Conservation (phyloP, 1,140 invertebrate species). For the Brachionus manjavacas region DNA sequence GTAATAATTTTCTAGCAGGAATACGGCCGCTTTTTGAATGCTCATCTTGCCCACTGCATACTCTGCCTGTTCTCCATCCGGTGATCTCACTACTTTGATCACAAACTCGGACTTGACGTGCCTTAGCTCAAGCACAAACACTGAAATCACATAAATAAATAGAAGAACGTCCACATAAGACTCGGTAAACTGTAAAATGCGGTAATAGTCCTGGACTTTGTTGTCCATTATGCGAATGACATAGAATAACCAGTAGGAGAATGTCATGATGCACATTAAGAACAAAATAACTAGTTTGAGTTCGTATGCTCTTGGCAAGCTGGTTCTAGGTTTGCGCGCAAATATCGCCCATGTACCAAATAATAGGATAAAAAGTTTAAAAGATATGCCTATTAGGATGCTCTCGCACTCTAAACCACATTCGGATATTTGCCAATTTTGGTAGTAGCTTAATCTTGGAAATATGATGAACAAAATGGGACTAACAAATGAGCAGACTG, state of each 20-base stretch:
- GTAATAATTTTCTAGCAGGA: constrained; percentile 88
- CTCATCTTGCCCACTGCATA: constrained; percentile 84
- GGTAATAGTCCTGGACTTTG: constrained; percentile 54
- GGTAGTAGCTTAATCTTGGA: constrained; percentile 63
- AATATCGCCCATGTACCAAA: constrained; percentile 80
- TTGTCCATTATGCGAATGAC: constrained; percentile 71
- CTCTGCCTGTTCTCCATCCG: constrained; percentile 71
- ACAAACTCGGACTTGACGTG: constrained; percentile 83
- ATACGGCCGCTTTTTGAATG: constrained; percentile 87
- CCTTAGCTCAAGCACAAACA: constrained; percentile 83
- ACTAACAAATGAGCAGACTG: constrained; percentile 78
- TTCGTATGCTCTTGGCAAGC: constrained; percentile 84
- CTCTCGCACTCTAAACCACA: constrained; percentile 84
- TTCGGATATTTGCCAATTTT: constrained; percentile 47
- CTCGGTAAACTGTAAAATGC: constrained; percentile 80
- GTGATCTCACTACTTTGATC: constrained; percentile 82
- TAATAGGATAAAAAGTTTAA: constrained; percentile 80
- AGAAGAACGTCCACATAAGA: constrained; percentile 84
- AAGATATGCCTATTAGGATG: constrained; percentile 79
- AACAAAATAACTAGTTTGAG: constrained; percentile 79
- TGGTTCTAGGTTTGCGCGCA: constrained; percentile 61
- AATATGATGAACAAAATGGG: constrained; percentile 87
- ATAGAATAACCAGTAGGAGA: constrained; percentile 96
- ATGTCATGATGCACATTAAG: constrained; percentile 80
- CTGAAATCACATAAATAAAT: constrained; percentile 88